Conservation (phyloP, 92 coral and sea anemone species). For the Zoanthus sansibaricus region DNA sequence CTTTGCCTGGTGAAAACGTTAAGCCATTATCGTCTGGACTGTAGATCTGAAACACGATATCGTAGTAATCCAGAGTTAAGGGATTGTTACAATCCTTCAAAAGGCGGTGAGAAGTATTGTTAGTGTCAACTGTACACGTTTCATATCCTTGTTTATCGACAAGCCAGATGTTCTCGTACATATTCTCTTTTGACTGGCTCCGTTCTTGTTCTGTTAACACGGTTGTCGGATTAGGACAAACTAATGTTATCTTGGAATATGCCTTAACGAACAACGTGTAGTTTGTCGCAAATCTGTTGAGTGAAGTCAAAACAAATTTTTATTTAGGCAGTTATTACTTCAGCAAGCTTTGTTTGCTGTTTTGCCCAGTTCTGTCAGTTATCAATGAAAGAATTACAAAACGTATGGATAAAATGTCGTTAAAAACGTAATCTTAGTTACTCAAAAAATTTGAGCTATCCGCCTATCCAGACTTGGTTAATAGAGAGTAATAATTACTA, state of each 20-base stretch:
- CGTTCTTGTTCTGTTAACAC: not conserved
- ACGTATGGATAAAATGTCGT: too few relatives aligned
- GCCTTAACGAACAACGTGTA: not conserved
- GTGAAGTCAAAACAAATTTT: not conserved
- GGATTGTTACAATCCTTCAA: not conserved
- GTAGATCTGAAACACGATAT: slow-evolving; percentile 1
- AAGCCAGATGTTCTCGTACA: slow-evolving; percentile 30
- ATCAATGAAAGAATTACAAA: too few relatives aligned
- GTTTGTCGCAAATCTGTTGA: slow-evolving; percentile 10
- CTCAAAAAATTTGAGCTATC: too few relatives aligned
- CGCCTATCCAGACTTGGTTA: too few relatives aligned
- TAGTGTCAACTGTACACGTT: not conserved
- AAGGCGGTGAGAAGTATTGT: not conserved
- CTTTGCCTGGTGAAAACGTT: not conserved
- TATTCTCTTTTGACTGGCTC: not conserved
- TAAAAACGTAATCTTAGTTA: too few relatives aligned
- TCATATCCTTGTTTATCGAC: slow-evolving; percentile 27
- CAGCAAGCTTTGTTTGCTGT: too few relatives aligned
- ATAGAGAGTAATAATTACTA: too few relatives aligned
- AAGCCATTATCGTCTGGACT: not conserved
- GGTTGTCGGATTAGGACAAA: slow-evolving; percentile 17
- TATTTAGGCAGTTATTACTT: not conserved
- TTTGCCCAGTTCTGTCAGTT: too few relatives aligned
- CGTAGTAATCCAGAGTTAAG: not conserved
- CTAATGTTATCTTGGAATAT: slow-evolving; percentile 17